Conservation (phyloP, 92 coral and sea anemone genomes). For the Micromussa lordhowensis region DNA sequence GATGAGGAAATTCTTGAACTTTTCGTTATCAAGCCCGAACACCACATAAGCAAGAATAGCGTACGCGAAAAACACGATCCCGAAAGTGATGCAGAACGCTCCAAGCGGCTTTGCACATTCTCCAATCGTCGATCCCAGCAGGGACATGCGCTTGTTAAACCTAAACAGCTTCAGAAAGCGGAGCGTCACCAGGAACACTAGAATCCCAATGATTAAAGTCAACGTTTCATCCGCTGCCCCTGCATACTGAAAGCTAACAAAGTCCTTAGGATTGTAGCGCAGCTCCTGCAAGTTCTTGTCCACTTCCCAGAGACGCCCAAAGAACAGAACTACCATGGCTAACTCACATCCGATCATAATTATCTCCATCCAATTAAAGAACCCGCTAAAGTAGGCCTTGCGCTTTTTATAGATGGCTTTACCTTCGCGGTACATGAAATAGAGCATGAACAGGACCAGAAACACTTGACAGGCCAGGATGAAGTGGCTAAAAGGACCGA, state of each 20-base stretch:
- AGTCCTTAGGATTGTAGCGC: conserved; percentile 90
- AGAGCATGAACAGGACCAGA: conserved; percentile 78
- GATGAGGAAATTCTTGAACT: conserved; percentile 59
- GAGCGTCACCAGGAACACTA: conserved; percentile 82
- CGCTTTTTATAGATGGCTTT: conserved; percentile 78
- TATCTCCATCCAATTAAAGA: conserved; percentile 95
- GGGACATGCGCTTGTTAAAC: conserved; percentile 85
- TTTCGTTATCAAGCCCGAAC: conserved; percentile 66
- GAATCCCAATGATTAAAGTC: conserved; percentile 73
- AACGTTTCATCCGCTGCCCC: conserved; percentile 82
- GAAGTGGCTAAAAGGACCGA: conserved; percentile 70
- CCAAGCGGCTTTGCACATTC: conserved; percentile 81
- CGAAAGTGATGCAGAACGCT: conserved; percentile 75
- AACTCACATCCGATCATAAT: conserved; percentile 76
- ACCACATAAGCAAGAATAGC: conserved; percentile 68
- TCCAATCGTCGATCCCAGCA: conserved; percentile 83
- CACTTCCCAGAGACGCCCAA: conserved; percentile 85
- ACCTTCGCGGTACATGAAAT: conserved; percentile 88
- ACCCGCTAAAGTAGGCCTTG: conserved; percentile 79
- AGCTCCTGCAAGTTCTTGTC: conserved; percentile 79
- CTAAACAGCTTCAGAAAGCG: conserved; percentile 83
- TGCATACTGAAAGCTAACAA: conserved; percentile 94
- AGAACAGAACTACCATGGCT: conserved; percentile 67
- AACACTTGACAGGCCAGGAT: conserved; percentile 74
- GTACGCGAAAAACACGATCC: conserved; percentile 74